phyloP scores from a whole-genome alignment of 1,140 invertebrate species.

The Cotesia typhae region DNA sequence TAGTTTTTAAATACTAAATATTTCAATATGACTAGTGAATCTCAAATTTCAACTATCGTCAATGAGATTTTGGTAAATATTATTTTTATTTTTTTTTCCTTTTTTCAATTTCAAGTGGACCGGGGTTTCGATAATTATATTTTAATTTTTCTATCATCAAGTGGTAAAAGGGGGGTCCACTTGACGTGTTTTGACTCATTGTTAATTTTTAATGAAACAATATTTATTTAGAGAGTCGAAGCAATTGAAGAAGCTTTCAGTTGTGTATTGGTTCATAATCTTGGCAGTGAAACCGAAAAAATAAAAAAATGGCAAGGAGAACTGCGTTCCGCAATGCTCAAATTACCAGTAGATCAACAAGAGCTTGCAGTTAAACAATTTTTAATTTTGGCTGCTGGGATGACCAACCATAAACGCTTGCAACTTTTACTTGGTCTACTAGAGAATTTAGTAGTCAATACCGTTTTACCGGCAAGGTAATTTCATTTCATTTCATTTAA shows the following conservation, averaged over 20 bases:
- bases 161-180: too few relatives aligned
- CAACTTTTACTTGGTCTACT: slow-evolving; percentile 77
- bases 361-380: slow-evolving; percentile 78
- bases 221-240: slow-evolving; percentile 74
- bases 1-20: neutral
- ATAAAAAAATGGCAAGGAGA: slow-evolving; percentile 73
- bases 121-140: too few relatives aligned
- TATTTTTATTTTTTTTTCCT: slow-evolving; percentile 15
- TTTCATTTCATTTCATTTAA: neutral
- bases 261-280: slow-evolving; percentile 80
- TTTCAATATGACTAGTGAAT: slow-evolving; percentile 65
- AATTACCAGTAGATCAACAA: slow-evolving; percentile 72
- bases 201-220: slow-evolving; percentile 2
- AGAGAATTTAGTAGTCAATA: slow-evolving; percentile 76
- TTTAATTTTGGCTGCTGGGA: slow-evolving; percentile 73
- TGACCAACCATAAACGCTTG: slow-evolving; percentile 76
- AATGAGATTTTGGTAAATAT: slow-evolving; percentile 73
- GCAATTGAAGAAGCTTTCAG: slow-evolving; percentile 87
- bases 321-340: slow-evolving; percentile 65
- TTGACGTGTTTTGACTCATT: too few relatives aligned
- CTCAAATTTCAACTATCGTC: slow-evolving; percentile 71
- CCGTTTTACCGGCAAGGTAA: slow-evolving; percentile 72
- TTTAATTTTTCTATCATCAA: too few relatives aligned
- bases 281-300: slow-evolving; percentile 74
- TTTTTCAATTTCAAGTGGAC: slow-evolving; percentile 1